Evolutionary conservation across 2,113 vertebrate genomes (phyloP), one percentile per base, ranked within the genome.

Genomic region (Pelmatolapia mariae): DNA sequence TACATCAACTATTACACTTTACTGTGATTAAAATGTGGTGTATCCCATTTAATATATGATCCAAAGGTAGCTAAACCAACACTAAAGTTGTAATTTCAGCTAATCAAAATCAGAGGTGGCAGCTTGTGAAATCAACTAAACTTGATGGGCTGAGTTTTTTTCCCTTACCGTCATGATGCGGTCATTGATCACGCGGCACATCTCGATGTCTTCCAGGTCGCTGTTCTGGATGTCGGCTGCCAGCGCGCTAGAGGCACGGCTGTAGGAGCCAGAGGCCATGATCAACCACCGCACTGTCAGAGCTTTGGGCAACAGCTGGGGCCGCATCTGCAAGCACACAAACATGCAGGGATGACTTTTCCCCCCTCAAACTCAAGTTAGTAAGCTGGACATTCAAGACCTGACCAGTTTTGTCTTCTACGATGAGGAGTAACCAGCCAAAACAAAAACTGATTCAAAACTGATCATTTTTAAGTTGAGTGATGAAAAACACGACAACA

Each of bases 121-220:
- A 66, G 18, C 18, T 3, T 66, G 31, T 63, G 31, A 63, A 63
- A 63, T n/a, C 31, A 33, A 63, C 59, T 36, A 63, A 36, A 36
- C 16, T 3, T 36, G 59, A 19, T 19, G 0, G 5, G 0, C 18
- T 61, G 53, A 56, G 3, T 59, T 33, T 61, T 31, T 63, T 11
- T 0, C 52, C 18, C 86, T 93, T 94, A 99, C 99, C 92, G 95
- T 94, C 98, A 99, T 99, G 83, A 99, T 96, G 53, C 97, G 98
- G 90, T 99, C 97, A 53, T 99, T 99, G 90, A 99, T 95, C 80
- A 94, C 85, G 54, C 97, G 97, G 90, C 97, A 97, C 91, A 97
- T 87, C 53, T 97, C 93, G 5, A 86, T 93, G 92, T 98, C 95
- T 1, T 96, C 94, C 47, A 93, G 94, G 93, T 99, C 94, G 1